Evolutionary conservation across 1,140 invertebrate genomes (phyloP).

Genomic region (Caerostris extrusa): DNA sequence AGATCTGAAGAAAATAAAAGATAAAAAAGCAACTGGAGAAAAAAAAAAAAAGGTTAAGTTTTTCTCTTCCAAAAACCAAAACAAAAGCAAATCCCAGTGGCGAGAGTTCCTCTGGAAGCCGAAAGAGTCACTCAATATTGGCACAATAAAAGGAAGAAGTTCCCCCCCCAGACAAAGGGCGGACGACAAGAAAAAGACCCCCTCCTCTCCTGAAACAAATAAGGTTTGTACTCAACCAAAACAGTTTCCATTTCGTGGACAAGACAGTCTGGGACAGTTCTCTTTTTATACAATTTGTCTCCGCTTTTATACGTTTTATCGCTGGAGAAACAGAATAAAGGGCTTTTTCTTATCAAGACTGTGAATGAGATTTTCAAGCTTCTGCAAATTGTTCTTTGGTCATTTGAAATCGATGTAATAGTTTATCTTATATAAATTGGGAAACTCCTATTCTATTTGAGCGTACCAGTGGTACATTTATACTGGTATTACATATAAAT

Average conservation of each 20-base stretch:
- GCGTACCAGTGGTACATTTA: too few relatives aligned
- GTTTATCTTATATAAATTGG: too few relatives aligned
- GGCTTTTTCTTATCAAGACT: neutral
- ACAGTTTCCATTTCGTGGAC: neutral
- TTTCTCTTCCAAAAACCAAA: neutral
- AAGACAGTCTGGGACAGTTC: neutral
- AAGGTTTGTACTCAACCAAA: neutral
- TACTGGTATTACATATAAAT: too few relatives aligned
- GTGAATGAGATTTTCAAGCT: neutral
- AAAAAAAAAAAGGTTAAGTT: neutral
- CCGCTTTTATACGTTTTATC: neutral
- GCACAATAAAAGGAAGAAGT: conserved; percentile 1
- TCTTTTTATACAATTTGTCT: neutral
- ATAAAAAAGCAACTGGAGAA: neutral
- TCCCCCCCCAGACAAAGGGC: neutral
- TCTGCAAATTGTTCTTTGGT: too few relatives aligned
- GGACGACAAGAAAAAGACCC: neutral
- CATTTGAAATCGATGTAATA: too few relatives aligned
- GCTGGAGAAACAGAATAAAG: neutral
- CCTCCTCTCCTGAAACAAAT: neutral
- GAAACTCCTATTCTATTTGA: too few relatives aligned
- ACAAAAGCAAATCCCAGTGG: neutral
- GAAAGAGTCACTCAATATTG: conserved; percentile 27
- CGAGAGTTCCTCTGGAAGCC: neutral
- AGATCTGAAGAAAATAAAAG: neutral